Percentiles rank a stretch among this genome's conserved stretches.
Conservation (phyloP, 2,888 invertebrate species). For the Eupeodes luniger region DNA sequence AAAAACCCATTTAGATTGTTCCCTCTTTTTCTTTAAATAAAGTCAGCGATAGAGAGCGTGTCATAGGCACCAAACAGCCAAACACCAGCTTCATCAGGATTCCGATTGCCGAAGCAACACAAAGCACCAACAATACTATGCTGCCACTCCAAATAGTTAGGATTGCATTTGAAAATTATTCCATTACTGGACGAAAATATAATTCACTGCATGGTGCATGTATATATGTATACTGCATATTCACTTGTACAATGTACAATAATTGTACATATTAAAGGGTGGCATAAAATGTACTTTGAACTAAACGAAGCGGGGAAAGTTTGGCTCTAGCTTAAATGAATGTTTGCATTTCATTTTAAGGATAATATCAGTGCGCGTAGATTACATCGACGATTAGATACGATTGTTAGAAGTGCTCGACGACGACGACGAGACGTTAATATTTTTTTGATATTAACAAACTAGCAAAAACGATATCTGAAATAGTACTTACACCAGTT, state of each 20-base stretch:
- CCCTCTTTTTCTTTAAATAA: slow-evolving; percentile 44
- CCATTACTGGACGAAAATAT: slow-evolving; percentile 49
- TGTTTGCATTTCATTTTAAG: slow-evolving; percentile 72
- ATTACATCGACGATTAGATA: slow-evolving; percentile 65
- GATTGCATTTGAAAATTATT: slow-evolving; percentile 69
- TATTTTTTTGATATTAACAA: not conserved
- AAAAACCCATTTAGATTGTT: slow-evolving; percentile 71
- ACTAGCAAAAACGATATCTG: not conserved
- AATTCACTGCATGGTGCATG: slow-evolving; percentile 2
- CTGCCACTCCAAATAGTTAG: slow-evolving; percentile 61
- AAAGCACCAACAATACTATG: not conserved
- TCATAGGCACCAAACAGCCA: slow-evolving; percentile 46
- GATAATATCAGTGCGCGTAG: slow-evolving; percentile 70
- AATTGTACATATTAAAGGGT: not conserved
- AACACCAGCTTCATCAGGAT: not conserved
- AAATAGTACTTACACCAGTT: not conserved
- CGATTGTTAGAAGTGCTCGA: slow-evolving; percentile 31
- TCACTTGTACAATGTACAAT: too few relatives aligned
- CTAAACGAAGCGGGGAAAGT: not conserved
- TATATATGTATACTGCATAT: too few relatives aligned
- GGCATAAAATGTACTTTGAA: not conserved
- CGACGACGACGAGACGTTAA: slow-evolving; percentile 22
- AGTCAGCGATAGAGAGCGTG: slow-evolving; percentile 55
- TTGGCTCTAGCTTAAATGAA: slow-evolving; percentile 51
- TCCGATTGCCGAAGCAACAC: not conserved